Conservation (phyloP, 1,140 invertebrate species). For the Drosophila burlai region DNA sequence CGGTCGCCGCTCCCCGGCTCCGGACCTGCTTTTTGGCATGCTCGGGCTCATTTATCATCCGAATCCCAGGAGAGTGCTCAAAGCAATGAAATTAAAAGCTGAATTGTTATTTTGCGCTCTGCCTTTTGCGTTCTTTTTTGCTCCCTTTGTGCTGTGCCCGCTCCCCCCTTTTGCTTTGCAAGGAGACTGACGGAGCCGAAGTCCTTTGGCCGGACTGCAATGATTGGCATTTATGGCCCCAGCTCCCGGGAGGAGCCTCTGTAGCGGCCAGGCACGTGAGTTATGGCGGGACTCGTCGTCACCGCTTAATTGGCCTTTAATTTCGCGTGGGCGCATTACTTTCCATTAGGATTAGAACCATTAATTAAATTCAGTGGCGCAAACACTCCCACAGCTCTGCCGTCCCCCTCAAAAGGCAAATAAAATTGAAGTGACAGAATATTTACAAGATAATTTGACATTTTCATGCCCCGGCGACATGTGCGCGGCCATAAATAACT, state of each 20-base stretch:
- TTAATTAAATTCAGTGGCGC: constrained; percentile 44
- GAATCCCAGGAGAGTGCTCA: constrained; percentile 71
- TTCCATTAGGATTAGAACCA: constrained; percentile 52
- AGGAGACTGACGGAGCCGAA: background rate
- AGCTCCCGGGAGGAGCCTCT: background rate
- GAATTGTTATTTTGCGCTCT: constrained; percentile 65
- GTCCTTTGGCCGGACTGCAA: constrained; percentile 48
- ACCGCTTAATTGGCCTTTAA: constrained; percentile 62
- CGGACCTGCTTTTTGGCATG: constrained; percentile 11
- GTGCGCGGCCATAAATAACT: constrained; percentile 37
- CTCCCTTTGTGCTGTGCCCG: background rate
- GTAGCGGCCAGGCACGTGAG: constrained; percentile 13
- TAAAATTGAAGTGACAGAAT: constrained; percentile 50
- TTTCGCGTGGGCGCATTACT: constrained; percentile 40
- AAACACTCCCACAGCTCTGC: too few relatives aligned
- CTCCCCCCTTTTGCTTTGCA: background rate
- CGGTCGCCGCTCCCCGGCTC: background rate
- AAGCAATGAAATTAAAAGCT: constrained; percentile 76
- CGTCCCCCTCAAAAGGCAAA: background rate
- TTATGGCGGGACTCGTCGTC: constrained; percentile 34
- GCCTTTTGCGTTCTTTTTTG: constrained; percentile 16
- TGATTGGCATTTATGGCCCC: constrained; percentile 66
- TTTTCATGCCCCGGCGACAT: constrained; percentile 45
- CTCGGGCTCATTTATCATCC: constrained; percentile 62
- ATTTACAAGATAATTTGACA: constrained; percentile 51